Evolutionary conservation across 2,888 invertebrate species (phyloP).

Genomic region (Rhaphigaster nebulosa): DNA sequence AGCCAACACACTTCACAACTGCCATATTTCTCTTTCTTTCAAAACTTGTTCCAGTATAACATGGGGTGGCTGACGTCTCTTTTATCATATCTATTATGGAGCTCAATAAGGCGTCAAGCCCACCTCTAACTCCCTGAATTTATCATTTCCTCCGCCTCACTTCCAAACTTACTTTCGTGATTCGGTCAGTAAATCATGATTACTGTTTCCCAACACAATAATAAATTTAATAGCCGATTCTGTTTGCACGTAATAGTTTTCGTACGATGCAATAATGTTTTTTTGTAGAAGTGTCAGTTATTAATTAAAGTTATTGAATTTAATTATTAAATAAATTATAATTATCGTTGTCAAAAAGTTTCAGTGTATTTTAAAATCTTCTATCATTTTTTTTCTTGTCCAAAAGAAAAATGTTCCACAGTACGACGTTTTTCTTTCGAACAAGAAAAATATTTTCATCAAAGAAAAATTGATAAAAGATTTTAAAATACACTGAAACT

Average conservation of each 20-base stretch:
- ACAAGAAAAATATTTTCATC: too few relatives aligned
- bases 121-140: constrained; percentile 10
- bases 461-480: too few relatives aligned
- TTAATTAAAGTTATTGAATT: background rate
- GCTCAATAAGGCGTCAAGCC: constrained; percentile 18
- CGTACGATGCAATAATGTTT: background rate
- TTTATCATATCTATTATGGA: constrained; percentile 36
- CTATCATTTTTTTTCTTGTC: too few relatives aligned
- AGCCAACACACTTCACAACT: constrained; percentile 32
- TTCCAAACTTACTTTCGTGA: constrained; percentile 13
- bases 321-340: too few relatives aligned
- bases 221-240: background rate
- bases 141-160: background rate
- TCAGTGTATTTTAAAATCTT: too few relatives aligned
- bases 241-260: background rate
- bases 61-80: background rate
- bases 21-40: constrained; percentile 27
- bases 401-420: too few relatives aligned
- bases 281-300: background rate
- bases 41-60: background rate
- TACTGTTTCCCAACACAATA: background rate
- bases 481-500: too few relatives aligned
- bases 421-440: too few relatives aligned
- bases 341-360: too few relatives aligned
- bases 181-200: constrained; percentile 21